phyloP scores from a whole-genome alignment of 2,797 vertebrate genomes.

The Artibeus jamaicensis region DNA sequence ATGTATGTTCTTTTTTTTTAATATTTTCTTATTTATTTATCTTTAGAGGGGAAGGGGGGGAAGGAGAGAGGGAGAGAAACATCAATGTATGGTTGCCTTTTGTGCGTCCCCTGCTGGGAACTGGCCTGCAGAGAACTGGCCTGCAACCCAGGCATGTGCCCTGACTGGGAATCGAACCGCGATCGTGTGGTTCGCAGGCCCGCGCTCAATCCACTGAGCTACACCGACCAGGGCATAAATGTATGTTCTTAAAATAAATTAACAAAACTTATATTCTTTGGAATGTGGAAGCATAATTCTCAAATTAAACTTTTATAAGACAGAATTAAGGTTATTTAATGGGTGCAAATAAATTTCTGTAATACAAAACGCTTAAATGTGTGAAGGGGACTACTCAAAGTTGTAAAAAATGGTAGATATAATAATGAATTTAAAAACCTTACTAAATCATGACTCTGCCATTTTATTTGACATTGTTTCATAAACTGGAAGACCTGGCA shows the following conservation, averaged over 20 bases:
- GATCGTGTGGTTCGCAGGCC: too few species aligned
- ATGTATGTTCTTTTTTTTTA: conserved; percentile 50
- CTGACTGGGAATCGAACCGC: too few species aligned
- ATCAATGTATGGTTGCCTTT: too few species aligned
- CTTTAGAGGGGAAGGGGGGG: too few species aligned
- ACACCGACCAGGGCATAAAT: too few species aligned
- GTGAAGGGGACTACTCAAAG: conserved; percentile 60
- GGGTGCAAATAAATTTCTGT: conserved; percentile 57
- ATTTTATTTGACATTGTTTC: conserved; percentile 79
- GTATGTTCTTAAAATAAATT: conserved; percentile 28
- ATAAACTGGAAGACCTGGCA: conserved; percentile 76
- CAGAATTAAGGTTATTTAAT: conserved; percentile 67
- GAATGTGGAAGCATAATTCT: not conserved
- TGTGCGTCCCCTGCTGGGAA: too few species aligned
- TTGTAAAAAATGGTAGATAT: conserved; percentile 70
- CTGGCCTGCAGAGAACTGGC: too few species aligned
- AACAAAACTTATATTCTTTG: conserved; percentile 39
- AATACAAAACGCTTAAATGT: conserved; percentile 59
- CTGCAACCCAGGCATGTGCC: too few species aligned
- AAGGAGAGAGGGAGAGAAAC: too few species aligned
- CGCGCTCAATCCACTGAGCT: too few species aligned
- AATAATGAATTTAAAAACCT: conserved; percentile 74
- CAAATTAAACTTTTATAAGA: conserved; percentile 68
- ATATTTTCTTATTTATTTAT: too few species aligned
- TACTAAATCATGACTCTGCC: conserved; percentile 76